Base-by-base conservation (phyloP, 2,888 invertebrate genomes). In the Mechanitis messenoides region DNA sequence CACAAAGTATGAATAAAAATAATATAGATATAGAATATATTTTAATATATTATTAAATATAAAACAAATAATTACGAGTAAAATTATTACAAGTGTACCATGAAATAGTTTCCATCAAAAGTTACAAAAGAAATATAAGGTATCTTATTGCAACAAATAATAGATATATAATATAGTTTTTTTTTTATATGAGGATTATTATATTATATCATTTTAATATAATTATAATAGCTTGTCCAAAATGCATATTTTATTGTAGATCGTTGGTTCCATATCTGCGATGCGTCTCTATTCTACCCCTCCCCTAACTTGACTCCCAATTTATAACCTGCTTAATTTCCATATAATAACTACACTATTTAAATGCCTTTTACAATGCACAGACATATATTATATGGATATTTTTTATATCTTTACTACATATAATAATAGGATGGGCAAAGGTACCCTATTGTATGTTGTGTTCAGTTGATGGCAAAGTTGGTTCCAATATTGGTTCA, bases 241-340 rank as follows among this genome's bases (percentile, higher is more conserved):
- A 50, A 31, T 50, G 28, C 31, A 50, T 50, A 11, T 11, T 50
- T 31, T 6, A 7, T 31, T 9, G 31, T 31, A 31, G 31, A 50
- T 50, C 50, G 31, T 31, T 50, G 53, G 64, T 11, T 45, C 57
- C 61, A 66, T 65, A 65, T 66, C 67, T 64, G 65, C 65, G 65
- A 67, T 69, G 70, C 74, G 71, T 72, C 67, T 62, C 67, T 55
- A 60, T 56, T 57, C 64, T 72, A 69, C 74, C 77, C 76, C 76
- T 72, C 74, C 69, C 69, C 71, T 66, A 61, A 69, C 28, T 28
- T 7, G 31, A 31, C 50, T 50, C 31, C 50, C 50, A 50, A 31
- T 31, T 50, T 31, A 31, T 50, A 50, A 31, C 50, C 50, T 42
- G 42, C 42, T 42, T 31, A 50, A 50, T 50, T 50, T 50, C 31